Evolutionary conservation across 2,797 vertebrate genomes (phyloP), one percentile per base, ranked within the genome.

Genomic region (Taeniopygia guttata): DNA sequence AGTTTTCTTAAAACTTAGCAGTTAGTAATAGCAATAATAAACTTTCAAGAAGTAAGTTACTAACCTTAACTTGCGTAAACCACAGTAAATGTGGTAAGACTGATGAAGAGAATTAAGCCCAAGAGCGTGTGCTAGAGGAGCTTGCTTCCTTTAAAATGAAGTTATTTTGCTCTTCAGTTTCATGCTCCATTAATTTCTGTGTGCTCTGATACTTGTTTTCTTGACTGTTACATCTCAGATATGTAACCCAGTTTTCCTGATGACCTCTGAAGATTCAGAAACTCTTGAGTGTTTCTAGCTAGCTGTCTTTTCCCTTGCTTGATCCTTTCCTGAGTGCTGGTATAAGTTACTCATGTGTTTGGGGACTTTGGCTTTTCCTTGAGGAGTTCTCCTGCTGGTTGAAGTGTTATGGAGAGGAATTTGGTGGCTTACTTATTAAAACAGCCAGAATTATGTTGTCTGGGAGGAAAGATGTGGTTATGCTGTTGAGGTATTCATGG

Each of bases 331-430:
- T 29, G 26, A 55, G 23, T 45, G 32, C 32, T 74, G 25, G 13
- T 77, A 0, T 11, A 42, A 64, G 26, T 63, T 40, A 32, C 34
- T 48, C 0, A 0, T 32, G 7, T 59, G 3, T 69, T 83, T 19
- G 17, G 48, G 36, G 60, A 48, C 60, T 80, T 38, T 2, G 17
- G 4, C 36, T 81, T 90, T 66, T 76, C 64, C 72, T 36, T 43
- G 14, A 49, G 38, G 60, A 59, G 10, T 59, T 77, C 29, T 56
- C 8, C 15, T 76, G 21, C 46, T 54, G 19, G 8, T 49, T 68
- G 21, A 72, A 69, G 29, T 76, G 7, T 77, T 62, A 25, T 6
- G 72, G 21, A 1, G 13, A 21, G 56, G 51, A 72, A 48, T 55
- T n/a, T 27, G 36, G 6, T 12, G 7, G 7, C 6, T 64, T 1